Percentiles rank a stretch among this genome's conserved stretches.
Evolutionary conservation across 2,113 vertebrate genomes (phyloP).

Genomic region (Apodemus speciosus): DNA sequence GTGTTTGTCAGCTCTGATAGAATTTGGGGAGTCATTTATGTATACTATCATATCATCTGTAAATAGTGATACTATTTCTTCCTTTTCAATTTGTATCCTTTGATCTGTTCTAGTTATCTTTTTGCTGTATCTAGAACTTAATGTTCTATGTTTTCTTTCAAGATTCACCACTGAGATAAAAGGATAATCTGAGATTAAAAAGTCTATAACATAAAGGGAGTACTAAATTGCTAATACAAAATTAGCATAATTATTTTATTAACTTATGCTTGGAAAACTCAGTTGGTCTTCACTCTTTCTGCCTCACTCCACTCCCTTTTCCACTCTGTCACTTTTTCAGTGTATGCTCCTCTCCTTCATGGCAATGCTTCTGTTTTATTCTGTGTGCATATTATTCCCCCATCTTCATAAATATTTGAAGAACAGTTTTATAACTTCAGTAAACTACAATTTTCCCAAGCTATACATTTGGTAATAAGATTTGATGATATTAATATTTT

Average conservation of each 20-base stretch:
- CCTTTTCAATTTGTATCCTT: no score
- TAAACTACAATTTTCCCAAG: constrained; percentile 8
- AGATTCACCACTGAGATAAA: neutral
- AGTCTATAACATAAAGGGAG: neutral
- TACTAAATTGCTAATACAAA: neutral
- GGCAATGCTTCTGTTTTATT: neutral
- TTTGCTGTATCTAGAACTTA: no score
- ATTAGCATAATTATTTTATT: neutral
- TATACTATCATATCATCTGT: no score
- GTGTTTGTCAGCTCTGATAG: no score
- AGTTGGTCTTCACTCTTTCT: neutral
- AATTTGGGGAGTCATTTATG: no score
- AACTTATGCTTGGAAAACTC: neutral
- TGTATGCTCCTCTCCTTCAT: neutral
- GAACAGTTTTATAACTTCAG: neutral
- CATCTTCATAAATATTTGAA: constrained; percentile 36
- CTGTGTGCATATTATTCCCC: neutral
- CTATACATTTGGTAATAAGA: constrained; percentile 3
- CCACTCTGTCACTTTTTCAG: neutral
- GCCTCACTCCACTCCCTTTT: rapidly evolving
- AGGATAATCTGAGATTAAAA: neutral
- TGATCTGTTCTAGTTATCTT: no score
- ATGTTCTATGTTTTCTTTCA: neutral
- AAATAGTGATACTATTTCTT: no score
- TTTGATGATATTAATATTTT: neutral